Percentiles rank a stretch among this genome's conserved stretches.
These are phyloP conservation scores for Catostomus latipinnis DNA, from an alignment of 2,797 vertebrate genomes.

Conservation along the genomic window DNA sequence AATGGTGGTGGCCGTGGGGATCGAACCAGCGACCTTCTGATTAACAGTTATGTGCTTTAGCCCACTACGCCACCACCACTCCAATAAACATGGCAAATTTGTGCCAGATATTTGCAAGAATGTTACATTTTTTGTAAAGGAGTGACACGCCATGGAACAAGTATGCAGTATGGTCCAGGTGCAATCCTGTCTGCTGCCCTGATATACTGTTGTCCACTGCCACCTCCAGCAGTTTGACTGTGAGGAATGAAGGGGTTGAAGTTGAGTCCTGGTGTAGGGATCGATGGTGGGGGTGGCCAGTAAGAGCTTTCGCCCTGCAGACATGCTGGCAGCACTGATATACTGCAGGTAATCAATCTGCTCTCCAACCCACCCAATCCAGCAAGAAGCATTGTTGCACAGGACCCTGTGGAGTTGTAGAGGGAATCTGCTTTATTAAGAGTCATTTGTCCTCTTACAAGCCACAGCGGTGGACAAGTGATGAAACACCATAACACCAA, in stretches of 20 bases:
- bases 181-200: constrained; percentile 77
- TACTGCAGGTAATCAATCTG: constrained; percentile 80
- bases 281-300: constrained; percentile 56
- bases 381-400: constrained; percentile 62
- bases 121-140: constrained; percentile 63
- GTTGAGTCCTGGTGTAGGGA: constrained; percentile 15
- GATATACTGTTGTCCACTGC: constrained; percentile 80
- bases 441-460: constrained; percentile 83
- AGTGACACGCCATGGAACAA: constrained; percentile 70
- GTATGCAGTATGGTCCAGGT: constrained; percentile 69
- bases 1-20: too few relatives aligned
- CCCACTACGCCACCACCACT: too few relatives aligned
- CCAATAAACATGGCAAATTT: background rate
- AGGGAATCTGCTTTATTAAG: constrained; percentile 77
- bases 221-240: constrained; percentile 74
- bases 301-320: constrained; percentile 73
- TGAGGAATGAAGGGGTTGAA: constrained; percentile 74
- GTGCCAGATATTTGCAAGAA: constrained; percentile 1
- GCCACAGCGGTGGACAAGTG: constrained; percentile 75
- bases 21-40: too few relatives aligned
- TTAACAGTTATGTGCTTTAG: background rate
- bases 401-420: constrained; percentile 67
- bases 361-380: constrained; percentile 67
- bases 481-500: constrained; percentile 77
- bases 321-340: constrained; percentile 75